A percentile compares a stretch with the other conserved stretches of the same genome.
Conservation (phyloP, 2,113 vertebrate genomes). For the Thryonomys swinderianus region DNA sequence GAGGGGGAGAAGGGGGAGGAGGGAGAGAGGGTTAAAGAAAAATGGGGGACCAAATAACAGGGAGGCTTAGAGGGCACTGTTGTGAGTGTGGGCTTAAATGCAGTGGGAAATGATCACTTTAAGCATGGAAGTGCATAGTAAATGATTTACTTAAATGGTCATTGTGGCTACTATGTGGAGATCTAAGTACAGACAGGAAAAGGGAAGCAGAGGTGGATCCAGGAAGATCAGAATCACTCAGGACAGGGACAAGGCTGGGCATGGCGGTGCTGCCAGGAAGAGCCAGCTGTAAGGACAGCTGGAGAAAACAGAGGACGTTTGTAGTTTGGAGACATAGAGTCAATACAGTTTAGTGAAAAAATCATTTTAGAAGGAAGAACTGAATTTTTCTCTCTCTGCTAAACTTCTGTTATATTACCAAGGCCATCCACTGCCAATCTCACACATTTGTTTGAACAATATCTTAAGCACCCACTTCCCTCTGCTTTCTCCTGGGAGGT, state of each 20-base stretch:
- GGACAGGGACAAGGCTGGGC: not conserved
- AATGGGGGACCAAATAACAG: not conserved
- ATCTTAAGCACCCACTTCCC: rapidly evolving
- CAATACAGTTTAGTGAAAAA: not conserved
- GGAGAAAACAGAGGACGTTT: not conserved
- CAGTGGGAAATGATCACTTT: not conserved
- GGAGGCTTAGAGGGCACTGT: not conserved
- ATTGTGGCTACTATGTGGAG: not conserved
- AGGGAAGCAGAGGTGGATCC: not conserved
- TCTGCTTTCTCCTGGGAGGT: not conserved
- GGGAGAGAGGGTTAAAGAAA: not conserved
- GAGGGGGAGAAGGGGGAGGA: no score
- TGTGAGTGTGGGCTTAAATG: not conserved
- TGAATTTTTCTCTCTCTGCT: not conserved
- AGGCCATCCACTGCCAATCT: not conserved
- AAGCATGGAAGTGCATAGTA: not conserved
- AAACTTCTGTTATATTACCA: not conserved
- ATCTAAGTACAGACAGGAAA: not conserved
- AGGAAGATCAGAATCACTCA: not conserved
- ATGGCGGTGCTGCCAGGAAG: no score
- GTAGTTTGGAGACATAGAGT: not conserved
- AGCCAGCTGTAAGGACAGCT: no score
- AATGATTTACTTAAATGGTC: not conserved
- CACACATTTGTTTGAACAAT: not conserved
- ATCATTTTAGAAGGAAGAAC: not conserved